Percentiles rank a stretch among this genome's conserved stretches.
Conservation (phyloP, 2,797 vertebrate genomes). For the Coluber constrictor region DNA sequence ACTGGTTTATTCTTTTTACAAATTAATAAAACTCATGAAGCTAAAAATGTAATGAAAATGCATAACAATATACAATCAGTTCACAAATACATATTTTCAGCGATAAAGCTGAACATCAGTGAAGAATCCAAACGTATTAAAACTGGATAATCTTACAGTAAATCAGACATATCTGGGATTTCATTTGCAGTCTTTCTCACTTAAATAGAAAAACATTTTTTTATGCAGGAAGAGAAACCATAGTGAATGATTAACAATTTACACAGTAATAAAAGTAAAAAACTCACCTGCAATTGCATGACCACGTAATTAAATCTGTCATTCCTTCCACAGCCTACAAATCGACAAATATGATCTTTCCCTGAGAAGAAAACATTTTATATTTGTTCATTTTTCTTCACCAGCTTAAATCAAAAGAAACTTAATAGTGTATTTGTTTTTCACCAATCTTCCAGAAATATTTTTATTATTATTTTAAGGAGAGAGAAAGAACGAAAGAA, state of each 20-base stretch:
- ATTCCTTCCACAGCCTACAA: slow-evolving; percentile 96
- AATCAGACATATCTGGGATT: neutral
- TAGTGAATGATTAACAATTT: neutral
- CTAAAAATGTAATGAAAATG: neutral
- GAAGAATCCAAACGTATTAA: neutral
- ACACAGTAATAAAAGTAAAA: neutral
- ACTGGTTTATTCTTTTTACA: neutral
- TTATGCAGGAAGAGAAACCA: neutral
- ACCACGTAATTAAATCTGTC: slow-evolving; percentile 99
- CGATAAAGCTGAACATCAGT: neutral
- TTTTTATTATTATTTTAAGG: neutral
- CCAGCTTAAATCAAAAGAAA: neutral
- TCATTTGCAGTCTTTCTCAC: neutral
- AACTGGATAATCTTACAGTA: neutral
- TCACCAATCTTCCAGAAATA: neutral
- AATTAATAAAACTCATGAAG: neutral
- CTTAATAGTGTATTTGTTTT: neutral
- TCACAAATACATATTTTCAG: neutral
- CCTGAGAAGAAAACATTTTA: slow-evolving; percentile 70
- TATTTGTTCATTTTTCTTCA: neutral
- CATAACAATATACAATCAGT: neutral
- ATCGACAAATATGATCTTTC: slow-evolving; percentile 96
- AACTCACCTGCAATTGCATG: slow-evolving; percentile 96
- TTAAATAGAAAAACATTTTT: neutral
- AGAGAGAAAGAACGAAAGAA: neutral